Conservation (phyloP, 2,113 vertebrate genomes). For the Fukomys damarensis region DNA sequence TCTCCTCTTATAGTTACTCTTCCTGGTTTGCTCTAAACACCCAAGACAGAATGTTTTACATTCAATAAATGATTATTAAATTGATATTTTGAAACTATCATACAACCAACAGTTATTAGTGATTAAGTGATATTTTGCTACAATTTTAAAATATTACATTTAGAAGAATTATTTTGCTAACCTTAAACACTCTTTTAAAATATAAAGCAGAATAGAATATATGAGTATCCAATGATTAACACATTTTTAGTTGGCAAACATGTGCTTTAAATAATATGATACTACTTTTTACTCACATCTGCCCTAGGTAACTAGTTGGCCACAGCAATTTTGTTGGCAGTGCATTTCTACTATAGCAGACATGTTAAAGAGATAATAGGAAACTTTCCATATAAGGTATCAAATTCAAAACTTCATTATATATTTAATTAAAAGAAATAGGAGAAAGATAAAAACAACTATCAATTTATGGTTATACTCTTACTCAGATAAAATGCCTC, state of each 20-base stretch:
- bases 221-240: neutral
- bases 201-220: neutral
- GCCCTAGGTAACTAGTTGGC: neutral
- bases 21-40: neutral
- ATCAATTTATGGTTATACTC: neutral
- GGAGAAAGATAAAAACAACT: neutral
- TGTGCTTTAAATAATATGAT: neutral
- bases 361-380: constrained; percentile 2
- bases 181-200: constrained; percentile 25
- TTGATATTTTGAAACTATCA: constrained; percentile 18
- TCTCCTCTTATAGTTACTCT: neutral
- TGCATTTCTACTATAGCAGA: neutral
- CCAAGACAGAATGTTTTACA: neutral
- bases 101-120: neutral
- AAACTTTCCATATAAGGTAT: neutral
- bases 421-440: constrained; percentile 41
- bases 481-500: constrained; percentile 22
- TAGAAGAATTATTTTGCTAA: neutral
- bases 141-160: neutral
- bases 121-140: constrained; percentile 2
- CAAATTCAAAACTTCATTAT: constrained; percentile 23
- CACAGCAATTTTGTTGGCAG: neutral
- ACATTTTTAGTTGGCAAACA: neutral
- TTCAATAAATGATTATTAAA: neutral
- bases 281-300: neutral